A percentile compares a stretch with the other conserved stretches of the same genome.
phyloP scores from a whole-genome alignment of 64 coral and sea anemone genomes.

The Pachyseris speciosa region DNA sequence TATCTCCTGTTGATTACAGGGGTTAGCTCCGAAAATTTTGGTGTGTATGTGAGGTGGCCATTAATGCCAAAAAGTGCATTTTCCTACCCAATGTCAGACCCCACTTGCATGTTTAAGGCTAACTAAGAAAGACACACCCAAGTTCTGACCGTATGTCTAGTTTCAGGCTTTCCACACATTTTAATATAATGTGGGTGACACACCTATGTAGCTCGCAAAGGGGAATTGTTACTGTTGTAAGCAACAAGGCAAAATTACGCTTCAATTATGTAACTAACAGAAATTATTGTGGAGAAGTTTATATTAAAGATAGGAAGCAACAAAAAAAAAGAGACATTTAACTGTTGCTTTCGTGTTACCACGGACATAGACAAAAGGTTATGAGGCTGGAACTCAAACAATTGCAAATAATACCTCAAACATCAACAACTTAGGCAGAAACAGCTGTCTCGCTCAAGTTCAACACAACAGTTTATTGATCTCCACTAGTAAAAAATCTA shows the following conservation, averaged over 20 bases:
- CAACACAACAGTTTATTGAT: conserved; percentile 8
- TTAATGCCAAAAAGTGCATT: background rate
- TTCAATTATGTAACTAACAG: too few relatives aligned
- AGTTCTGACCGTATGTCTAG: too few relatives aligned
- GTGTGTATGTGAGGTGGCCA: background rate
- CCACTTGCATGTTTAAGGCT: background rate
- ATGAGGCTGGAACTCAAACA: background rate
- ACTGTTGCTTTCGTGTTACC: too few relatives aligned
- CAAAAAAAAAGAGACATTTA: too few relatives aligned
- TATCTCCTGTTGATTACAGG: background rate
- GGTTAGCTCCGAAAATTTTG: too few relatives aligned
- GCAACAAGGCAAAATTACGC: too few relatives aligned
- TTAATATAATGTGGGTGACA: too few relatives aligned
- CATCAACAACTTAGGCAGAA: background rate
- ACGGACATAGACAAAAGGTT: background rate
- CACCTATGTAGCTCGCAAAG: too few relatives aligned
- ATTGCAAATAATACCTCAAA: background rate
- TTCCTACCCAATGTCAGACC: background rate
- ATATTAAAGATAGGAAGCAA: too few relatives aligned
- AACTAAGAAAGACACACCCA: background rate
- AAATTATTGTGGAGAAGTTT: too few relatives aligned
- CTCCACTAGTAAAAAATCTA: background rate
- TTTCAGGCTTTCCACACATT: too few relatives aligned
- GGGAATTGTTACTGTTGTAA: too few relatives aligned
- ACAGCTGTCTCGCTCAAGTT: background rate